Base-by-base conservation (phyloP, 1,140 invertebrate genomes). In the Drosophila busckii region DNA sequence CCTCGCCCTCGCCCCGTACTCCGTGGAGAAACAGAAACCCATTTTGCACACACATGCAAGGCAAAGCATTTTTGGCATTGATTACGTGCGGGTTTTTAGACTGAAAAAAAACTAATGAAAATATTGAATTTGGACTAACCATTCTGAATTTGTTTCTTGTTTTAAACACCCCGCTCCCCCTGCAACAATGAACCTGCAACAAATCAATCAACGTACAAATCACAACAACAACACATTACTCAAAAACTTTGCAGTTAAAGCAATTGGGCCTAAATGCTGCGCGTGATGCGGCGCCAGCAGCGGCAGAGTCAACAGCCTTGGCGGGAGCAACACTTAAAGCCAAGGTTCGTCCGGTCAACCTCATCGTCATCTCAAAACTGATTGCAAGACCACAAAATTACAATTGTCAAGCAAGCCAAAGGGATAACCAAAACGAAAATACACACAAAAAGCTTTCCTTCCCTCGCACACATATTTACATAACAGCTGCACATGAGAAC, bases 161-260 rank as follows among this genome's bases (percentile, higher is more conserved):
- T 19, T 29, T 13, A 13, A 37, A 32, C 37, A 40, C 37, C 26
- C 46, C 26, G 34, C 44, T 41, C 31, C 19, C 46, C 28, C 19
- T 16, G 3, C 28, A 52, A 56, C 53, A 46, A 55, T 28, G 8
- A 9, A 22, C 31, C 29, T 22, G 28, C 45, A 42, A 41, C 55
- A 26, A 63, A 37, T 23, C 48, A 29, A 67, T 12, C 55, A 58
- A 42, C 34, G 45, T 41, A 59, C 44, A 22, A 37, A 44, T 25
- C 40, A 58, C 52, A 56, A 59, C 41, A 58, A 75, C 49, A 76
- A 67, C 35, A 69, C 54, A 71, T 80, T 68, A 80, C 62, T 62
- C 67, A 78, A 71, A 78, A 70, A 48, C 32, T 61, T 85, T 78
- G 53, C 73, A 85, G 83, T 59, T 85, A 35, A 80, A 70, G 66